phyloP scores from a whole-genome alignment of 2,888 invertebrate genomes.

The Stenotaenia linearis region DNA sequence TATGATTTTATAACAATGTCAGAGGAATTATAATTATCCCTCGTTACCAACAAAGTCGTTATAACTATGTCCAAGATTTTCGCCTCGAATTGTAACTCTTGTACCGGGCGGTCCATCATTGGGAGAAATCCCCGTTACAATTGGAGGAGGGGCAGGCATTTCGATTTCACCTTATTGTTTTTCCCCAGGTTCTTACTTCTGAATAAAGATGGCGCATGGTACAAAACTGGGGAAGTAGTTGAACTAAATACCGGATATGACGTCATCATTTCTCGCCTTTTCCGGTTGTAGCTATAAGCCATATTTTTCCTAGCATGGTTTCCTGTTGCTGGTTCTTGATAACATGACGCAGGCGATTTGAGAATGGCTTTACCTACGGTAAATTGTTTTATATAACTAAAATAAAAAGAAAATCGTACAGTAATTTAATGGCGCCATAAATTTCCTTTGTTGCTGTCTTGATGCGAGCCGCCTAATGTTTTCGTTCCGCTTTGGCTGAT shows the following conservation, averaged over 20 bases:
- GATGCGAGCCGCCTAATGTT: background rate
- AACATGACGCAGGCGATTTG: slow-evolving; percentile 11
- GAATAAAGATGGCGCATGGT: background rate
- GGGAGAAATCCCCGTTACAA: slow-evolving; percentile 94
- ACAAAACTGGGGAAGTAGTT: no score
- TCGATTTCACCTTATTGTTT: background rate
- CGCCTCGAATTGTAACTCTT: slow-evolving; percentile 87
- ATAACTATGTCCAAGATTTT: slow-evolving; percentile 80
- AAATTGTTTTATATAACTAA: background rate
- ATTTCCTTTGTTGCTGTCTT: background rate
- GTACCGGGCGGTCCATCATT: slow-evolving; percentile 98
- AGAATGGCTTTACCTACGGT: slow-evolving; percentile 4
- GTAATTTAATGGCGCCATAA: background rate
- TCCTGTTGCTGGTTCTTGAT: background rate
- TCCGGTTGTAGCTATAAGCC: background rate
- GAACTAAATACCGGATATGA: no score
- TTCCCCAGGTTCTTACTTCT: background rate
- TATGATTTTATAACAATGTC: no score
- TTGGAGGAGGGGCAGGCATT: slow-evolving; percentile 52
- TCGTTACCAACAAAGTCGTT: slow-evolving; percentile 79
- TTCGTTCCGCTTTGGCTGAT: background rate
- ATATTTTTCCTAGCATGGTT: background rate
- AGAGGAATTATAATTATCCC: no score
- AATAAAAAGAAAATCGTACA: background rate
- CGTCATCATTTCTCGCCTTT: background rate